phyloP scores from a whole-genome alignment of 2,797 vertebrate genomes.

The Natrix natrix region DNA sequence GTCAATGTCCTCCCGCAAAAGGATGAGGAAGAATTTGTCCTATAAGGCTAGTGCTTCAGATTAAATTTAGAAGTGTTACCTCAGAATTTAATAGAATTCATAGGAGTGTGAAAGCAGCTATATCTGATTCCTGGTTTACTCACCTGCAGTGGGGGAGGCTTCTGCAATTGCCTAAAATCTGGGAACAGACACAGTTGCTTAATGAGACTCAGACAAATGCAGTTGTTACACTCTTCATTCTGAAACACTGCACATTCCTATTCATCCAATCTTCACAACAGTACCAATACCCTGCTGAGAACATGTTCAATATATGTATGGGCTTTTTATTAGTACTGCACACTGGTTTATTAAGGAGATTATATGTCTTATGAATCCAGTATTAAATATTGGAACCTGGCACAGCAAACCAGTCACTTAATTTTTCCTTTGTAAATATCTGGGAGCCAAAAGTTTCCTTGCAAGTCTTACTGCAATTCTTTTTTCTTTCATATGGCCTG shows the following conservation, averaged over 20 bases:
- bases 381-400: not conserved
- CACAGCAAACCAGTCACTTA: not conserved
- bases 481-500: not conserved
- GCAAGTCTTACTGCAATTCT: not conserved
- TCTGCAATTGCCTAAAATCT: not conserved
- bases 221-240: not conserved
- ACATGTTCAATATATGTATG: not conserved
- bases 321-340: not conserved
- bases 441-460: not conserved
- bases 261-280: not conserved
- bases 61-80: not conserved
- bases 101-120: not conserved
- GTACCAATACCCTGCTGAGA: not conserved
- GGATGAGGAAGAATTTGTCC: not conserved
- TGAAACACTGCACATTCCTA: not conserved
- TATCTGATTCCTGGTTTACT: not conserved
- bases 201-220: not conserved
- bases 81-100: not conserved
- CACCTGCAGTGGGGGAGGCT: not conserved
- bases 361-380: not conserved
- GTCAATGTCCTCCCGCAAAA: not conserved
- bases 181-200: not conserved
- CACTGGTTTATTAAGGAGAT: not conserved
- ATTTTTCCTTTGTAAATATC: not conserved
- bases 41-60: not conserved